Percentiles rank a stretch among this genome's conserved stretches.
phyloP scores from a whole-genome alignment of 2,797 vertebrate species.

The Urophycis tenuis region DNA sequence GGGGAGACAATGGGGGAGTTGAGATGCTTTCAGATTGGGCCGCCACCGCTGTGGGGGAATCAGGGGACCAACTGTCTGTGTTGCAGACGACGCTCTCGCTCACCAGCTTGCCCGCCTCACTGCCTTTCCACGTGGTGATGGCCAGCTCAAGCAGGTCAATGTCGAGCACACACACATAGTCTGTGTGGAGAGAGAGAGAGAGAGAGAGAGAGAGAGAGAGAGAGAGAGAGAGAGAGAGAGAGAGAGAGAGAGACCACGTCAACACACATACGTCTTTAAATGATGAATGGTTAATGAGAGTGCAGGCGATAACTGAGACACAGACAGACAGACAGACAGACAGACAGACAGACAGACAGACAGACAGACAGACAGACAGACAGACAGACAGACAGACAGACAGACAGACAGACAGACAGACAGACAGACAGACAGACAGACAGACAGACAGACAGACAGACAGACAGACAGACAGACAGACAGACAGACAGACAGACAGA shows the following conservation, averaged over 20 bases:
- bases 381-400: not conserved
- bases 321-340: too few species aligned
- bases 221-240: not conserved
- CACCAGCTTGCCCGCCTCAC: constrained; percentile 75
- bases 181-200: constrained; percentile 48
- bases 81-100: constrained; percentile 22
- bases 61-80: not conserved
- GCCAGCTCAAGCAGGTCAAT: constrained; percentile 87
- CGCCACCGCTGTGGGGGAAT: not conserved
- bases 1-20: not conserved
- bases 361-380: too few species aligned
- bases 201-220: not conserved
- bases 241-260: not conserved
- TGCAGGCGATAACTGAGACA: not conserved
- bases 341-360: not conserved
- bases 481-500: not conserved
- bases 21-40: not conserved
- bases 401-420: not conserved
- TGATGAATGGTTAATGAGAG: not conserved
- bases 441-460: too few species aligned
- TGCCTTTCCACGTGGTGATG: constrained; percentile 91
- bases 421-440: constrained; percentile 7
- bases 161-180: constrained; percentile 88
- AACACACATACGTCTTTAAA: not conserved
- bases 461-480: too few species aligned